Percentiles rank a stretch among this genome's conserved stretches.
Evolutionary conservation across 2,113 vertebrate genomes (phyloP).

Genomic region (Epinephelus moara): DNA sequence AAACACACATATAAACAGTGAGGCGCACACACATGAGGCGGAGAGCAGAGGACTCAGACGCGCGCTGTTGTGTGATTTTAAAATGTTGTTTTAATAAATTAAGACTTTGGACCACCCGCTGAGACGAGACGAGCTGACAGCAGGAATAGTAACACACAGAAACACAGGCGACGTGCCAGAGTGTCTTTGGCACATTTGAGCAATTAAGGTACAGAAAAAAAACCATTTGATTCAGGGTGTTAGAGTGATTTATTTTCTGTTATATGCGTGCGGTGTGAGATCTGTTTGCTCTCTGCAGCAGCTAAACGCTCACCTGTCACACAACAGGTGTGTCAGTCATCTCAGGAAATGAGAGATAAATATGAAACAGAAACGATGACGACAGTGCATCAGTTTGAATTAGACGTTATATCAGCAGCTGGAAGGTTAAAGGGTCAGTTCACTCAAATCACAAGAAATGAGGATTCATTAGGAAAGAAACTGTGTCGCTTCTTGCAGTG

Average conservation of each 20-base stretch:
- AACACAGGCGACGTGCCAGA: slow-evolving; percentile 13
- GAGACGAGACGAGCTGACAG: slow-evolving; percentile 22
- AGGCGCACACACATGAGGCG: neutral
- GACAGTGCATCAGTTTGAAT: too few species aligned
- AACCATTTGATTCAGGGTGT: slow-evolving; percentile 29
- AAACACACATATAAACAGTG: slow-evolving; percentile 2
- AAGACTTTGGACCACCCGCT: slow-evolving; percentile 3
- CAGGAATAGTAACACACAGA: slow-evolving; percentile 57
- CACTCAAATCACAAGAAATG: too few species aligned
- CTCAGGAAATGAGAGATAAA: slow-evolving; percentile 14
- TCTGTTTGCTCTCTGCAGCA: slow-evolving; percentile 29
- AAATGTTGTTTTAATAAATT: slow-evolving; percentile 13
- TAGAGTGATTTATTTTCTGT: slow-evolving; percentile 38
- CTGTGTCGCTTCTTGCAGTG: too few species aligned
- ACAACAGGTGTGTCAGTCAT: neutral
- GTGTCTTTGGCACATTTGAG: slow-evolving; percentile 49
- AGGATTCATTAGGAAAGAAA: too few species aligned
- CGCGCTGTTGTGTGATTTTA: slow-evolving; percentile 24
- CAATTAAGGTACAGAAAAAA: slow-evolving; percentile 47
- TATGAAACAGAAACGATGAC: neutral
- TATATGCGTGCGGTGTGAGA: slow-evolving; percentile 26
- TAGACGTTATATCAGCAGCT: too few species aligned
- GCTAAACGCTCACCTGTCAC: slow-evolving; percentile 30
- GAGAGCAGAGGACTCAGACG: neutral
- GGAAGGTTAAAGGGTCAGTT: too few species aligned